Evolutionary conservation across 1,140 invertebrate species (phyloP), one percentile per base, ranked within the genome.

Genomic region (Neuroterus valhalla): DNA sequence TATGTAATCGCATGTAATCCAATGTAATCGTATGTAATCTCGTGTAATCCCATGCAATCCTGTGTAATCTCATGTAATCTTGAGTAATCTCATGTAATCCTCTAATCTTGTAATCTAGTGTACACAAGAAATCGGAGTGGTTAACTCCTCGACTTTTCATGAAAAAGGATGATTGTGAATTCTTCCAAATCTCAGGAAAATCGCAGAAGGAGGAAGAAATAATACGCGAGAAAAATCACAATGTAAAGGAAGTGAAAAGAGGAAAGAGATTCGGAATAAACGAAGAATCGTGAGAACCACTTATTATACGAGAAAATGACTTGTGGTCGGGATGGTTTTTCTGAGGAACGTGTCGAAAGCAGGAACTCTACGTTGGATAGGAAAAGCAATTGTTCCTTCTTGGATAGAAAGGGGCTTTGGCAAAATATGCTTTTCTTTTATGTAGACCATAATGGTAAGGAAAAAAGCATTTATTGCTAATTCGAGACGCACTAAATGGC

Each of bases 381-480:
- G 46, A 43, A 68, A 50, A 31, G 44, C 19, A 38, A 68, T 19
- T 2, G 19, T 68, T 68, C 45, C 31, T 48, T 73, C 15, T 11
- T 15, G 23, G 38, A 11, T 66, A 11, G 15, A 45, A 15, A 44
- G 44, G 38, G 50, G 38, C n/a, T n/a, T 66, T 43, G n/a, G 55
- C 14, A 19, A 19, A 44, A 62, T 62, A 26, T 38, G 55, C 4
- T 23, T 62, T 62, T 4, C 55, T 62, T 5, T 21, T 14, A 15
- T 14, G n/a, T n/a, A n/a, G 26, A 62, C 31, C 10, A 10, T 38
- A 38, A 1, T 38, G 26, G 23, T 23, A 62, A 23, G 55, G 31
- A 26, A 62, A 62, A 23, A 68, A 66, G 66, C 23, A 66, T 74
- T 79, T 71, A 76, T 76, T 70, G 74, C 71, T 71, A 17, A 68